phyloP scores from a whole-genome alignment of 2,797 vertebrate genomes.

The Enteromius unitaeniatus region DNA sequence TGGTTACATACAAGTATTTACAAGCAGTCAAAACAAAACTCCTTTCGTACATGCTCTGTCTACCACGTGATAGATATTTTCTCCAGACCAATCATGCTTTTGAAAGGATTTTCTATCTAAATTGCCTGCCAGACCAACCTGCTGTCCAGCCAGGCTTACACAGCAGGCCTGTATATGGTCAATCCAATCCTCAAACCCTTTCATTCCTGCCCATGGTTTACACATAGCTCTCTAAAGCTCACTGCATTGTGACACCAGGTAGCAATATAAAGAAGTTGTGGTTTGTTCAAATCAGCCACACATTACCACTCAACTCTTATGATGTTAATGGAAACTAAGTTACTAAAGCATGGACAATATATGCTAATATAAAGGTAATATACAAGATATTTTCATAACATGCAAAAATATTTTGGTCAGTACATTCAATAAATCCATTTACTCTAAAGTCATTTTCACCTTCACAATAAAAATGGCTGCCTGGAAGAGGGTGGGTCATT shows the following conservation, averaged over 20 bases:
- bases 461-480: slow-evolving; percentile 4
- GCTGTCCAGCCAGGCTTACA: slow-evolving; percentile 43
- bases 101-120: slow-evolving; percentile 53
- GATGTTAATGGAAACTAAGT: neutral
- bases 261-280: slow-evolving; percentile 34
- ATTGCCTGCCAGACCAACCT: slow-evolving; percentile 47
- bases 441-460: neutral
- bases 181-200: slow-evolving; percentile 43
- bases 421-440: slow-evolving; percentile 5
- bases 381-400: neutral
- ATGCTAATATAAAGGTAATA: neutral
- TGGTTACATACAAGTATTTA: slow-evolving; percentile 5
- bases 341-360: neutral
- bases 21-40: slow-evolving; percentile 1
- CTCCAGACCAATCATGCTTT: slow-evolving; percentile 50
- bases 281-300: slow-evolving; percentile 11
- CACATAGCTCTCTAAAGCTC: slow-evolving; percentile 19
- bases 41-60: slow-evolving; percentile 39
- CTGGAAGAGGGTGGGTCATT: neutral
- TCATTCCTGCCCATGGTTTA: slow-evolving; percentile 39
- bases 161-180: slow-evolving; percentile 49
- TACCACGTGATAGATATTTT: slow-evolving; percentile 49
- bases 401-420: neutral
- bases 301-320: neutral
- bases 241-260: slow-evolving; percentile 19